These are phyloP conservation scores for Chlorodrepanis virens DNA, from an alignment of 2,113 vertebrate species.

Conservation along the genomic window DNA sequence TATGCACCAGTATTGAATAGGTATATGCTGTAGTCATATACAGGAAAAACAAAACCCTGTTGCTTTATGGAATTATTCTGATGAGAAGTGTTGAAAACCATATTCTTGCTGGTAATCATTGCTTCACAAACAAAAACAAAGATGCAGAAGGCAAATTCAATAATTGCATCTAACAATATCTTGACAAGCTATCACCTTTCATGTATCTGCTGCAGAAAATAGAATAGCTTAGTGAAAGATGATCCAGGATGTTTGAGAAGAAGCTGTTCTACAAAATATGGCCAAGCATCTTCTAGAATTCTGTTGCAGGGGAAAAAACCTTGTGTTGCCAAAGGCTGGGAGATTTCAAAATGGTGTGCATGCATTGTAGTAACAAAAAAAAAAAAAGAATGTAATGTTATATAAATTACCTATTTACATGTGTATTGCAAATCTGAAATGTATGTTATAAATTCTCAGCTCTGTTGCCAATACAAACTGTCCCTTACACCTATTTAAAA, in stretches of 20 bases:
- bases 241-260: not conserved
- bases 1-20: not conserved
- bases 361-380: not conserved
- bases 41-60: not conserved
- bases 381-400: not conserved
- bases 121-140: not conserved
- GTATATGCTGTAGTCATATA: not conserved
- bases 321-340: not conserved
- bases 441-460: slow-evolving; percentile 3
- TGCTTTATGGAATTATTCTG: not conserved
- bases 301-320: not conserved
- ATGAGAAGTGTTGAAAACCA: not conserved
- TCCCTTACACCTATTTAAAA: slow-evolving; percentile 43
- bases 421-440: slow-evolving; percentile 40
- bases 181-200: not conserved
- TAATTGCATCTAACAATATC: not conserved
- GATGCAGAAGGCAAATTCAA: not conserved
- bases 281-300: not conserved
- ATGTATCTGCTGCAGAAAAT: not conserved
- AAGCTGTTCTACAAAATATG: not conserved
- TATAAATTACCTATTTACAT: slow-evolving; percentile 16
- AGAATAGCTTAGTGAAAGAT: not conserved
- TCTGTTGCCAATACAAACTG: slow-evolving; percentile 24
- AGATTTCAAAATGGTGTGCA: not conserved
- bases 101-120: not conserved